Evolutionary conservation across 30 jellyfish, hydroid and myxozoan species (phyloP).

Genomic region (Morbakka virulenta): DNA sequence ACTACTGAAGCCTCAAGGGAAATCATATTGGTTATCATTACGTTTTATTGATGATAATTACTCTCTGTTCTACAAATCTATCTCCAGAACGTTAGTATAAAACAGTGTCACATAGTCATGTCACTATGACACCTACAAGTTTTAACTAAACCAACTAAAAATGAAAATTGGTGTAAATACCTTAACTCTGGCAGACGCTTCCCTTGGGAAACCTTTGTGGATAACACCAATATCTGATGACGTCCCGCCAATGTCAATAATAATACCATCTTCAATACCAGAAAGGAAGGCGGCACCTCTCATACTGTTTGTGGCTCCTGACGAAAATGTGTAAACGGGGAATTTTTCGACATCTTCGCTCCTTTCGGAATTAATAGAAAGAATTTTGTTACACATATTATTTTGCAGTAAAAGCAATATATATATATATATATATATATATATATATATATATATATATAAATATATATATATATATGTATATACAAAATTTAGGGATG

Average conservation of each 20-base stretch:
- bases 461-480: no score
- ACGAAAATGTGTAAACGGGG: conserved; percentile 67
- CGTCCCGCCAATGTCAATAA: conserved; percentile 78
- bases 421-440: not conserved
- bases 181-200: conserved; percentile 64
- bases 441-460: not conserved
- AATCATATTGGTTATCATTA: no score
- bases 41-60: no score
- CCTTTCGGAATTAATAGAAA: conserved; percentile 1
- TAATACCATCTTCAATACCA: conserved; percentile 41
- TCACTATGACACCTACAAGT: no score
- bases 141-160: no score
- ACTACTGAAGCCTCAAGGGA: no score
- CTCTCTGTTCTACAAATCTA: no score
- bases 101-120: no score
- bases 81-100: no score
- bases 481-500: no score
- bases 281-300: conserved; percentile 66
- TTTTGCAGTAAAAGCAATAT: no score
- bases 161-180: no score
- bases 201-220: conserved; percentile 53
- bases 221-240: conserved; percentile 67
- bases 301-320: conserved; percentile 75
- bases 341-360: conserved; percentile 13
- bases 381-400: not conserved